phyloP scores from a whole-genome alignment of 2,113 vertebrate species.

The Mola mola region DNA sequence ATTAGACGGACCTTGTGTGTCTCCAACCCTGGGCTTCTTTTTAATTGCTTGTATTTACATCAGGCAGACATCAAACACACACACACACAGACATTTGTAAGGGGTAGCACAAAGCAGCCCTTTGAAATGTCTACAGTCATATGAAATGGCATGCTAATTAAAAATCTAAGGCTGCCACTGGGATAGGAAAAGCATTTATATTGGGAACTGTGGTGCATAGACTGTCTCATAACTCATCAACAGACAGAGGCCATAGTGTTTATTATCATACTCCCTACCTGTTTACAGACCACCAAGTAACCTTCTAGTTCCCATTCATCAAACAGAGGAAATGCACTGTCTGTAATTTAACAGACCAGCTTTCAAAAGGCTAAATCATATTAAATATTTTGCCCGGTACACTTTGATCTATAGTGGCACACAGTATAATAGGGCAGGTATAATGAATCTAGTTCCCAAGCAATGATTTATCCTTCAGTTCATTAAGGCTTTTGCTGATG shows the following conservation, averaged over 20 bases:
- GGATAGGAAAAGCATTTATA: slow-evolving; percentile 86
- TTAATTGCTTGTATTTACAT: slow-evolving; percentile 97
- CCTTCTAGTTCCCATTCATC: slow-evolving; percentile 74
- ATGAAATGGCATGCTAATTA: slow-evolving; percentile 91
- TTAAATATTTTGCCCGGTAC: slow-evolving; percentile 73
- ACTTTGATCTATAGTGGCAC: slow-evolving; percentile 80
- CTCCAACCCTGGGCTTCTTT: slow-evolving; percentile 89
- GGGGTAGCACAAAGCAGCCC: slow-evolving; percentile 89
- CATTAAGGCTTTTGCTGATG: slow-evolving; percentile 78
- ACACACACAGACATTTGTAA: slow-evolving; percentile 85
- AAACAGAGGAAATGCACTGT: slow-evolving; percentile 74
- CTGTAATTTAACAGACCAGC: slow-evolving; percentile 79
- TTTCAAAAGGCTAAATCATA: slow-evolving; percentile 82
- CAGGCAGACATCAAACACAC: slow-evolving; percentile 93
- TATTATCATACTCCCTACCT: slow-evolving; percentile 77
- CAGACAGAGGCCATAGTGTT: slow-evolving; percentile 72
- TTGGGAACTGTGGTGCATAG: slow-evolving; percentile 68
- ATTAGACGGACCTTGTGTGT: slow-evolving; percentile 92
- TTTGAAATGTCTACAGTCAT: slow-evolving; percentile 93
- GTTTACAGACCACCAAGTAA: slow-evolving; percentile 76
- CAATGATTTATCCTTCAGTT: slow-evolving; percentile 73
- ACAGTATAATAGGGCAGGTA: slow-evolving; percentile 61
- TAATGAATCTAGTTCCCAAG: slow-evolving; percentile 76
- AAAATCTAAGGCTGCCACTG: slow-evolving; percentile 87
- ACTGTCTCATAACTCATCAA: slow-evolving; percentile 72